Evolutionary conservation across 2,797 vertebrate species (phyloP), one percentile per base, ranked within the genome.

Genomic region (Etheostoma nigrum): DNA sequence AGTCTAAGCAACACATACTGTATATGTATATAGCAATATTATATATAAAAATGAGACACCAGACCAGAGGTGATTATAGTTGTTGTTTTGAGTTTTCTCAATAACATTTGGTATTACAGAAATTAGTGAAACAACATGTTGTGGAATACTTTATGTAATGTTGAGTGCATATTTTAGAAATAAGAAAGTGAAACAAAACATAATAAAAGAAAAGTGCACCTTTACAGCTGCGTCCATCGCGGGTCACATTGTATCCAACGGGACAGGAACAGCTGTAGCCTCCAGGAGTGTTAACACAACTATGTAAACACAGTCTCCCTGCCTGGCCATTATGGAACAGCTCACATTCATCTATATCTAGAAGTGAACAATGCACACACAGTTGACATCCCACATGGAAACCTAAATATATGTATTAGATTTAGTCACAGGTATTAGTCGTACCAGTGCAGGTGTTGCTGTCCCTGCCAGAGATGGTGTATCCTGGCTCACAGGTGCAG

Each of bases 321-420:
- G 93, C 92, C 63, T 90, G 94, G 16, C 94, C 94, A 7, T 83
- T 95, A 76, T 97, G 96, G 93, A 96, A 97, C 66, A 97, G 86
- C 85, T 95, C 94, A 83, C 97, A 98, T 90, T 98, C 97, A 18
- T 98, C 96, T 33, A 98, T 93, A 23, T 98, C 97, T 98, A 67
- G 33, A 69, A 78, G 78, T n/a, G 40, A 33, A 82, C 11, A 82
- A 64, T 2, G 57, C 59, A 78, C 60, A 75, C 57, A 73, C 21
- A 67, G 59, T 82, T 63, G 72, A 42, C 44, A 55, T 42, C 49
- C 7, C 30, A 4, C 66, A 42, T 30, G 23, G 8, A 57, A 25
- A 55, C 21, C 40, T 33, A 23, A 33, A 63, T 30, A 4, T 62
- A 9, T 16, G 14, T 21, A 30, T 70, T 40, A 40, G 19, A n/a